These are phyloP conservation scores for Platypus cylindrus DNA, from an alignment of 2,888 invertebrate species.

Conservation along the genomic window DNA sequence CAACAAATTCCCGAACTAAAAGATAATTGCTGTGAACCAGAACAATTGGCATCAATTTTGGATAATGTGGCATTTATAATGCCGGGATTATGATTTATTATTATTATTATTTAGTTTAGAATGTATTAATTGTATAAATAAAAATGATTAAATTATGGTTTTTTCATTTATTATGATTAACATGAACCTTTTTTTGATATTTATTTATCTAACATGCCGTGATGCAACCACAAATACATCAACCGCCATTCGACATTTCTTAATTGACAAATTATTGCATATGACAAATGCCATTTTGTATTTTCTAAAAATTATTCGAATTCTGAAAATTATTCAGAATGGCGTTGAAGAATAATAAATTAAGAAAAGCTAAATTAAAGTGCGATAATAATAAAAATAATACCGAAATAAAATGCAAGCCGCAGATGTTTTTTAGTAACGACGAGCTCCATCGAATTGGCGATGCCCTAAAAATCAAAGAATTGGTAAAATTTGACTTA, in stretches of 20 bases:
- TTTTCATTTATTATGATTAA: no score
- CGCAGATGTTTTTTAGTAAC: constrained; percentile 8
- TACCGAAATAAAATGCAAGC: constrained; percentile 16
- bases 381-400: constrained; percentile 19
- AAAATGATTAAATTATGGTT: no score
- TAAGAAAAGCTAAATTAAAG: constrained; percentile 13
- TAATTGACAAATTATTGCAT: no score
- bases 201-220: not conserved
- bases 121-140: not conserved
- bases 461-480: constrained; percentile 25
- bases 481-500: constrained; percentile 24
- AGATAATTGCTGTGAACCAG: constrained; percentile 45
- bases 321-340: no score
- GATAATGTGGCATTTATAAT: constrained; percentile 94
- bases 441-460: constrained; percentile 28
- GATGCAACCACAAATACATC: no score
- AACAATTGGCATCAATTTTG: constrained; percentile 48
- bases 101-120: no score
- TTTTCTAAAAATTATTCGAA: no score
- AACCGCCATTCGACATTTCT: no score
- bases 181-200: no score
- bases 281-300: no score
- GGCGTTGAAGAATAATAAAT: no score
- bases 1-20: constrained; percentile 69
- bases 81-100: constrained; percentile 52